These are phyloP conservation scores for Callocephalon fimbriatum DNA, from an alignment of 2,113 vertebrate genomes.

Conservation along the genomic window DNA sequence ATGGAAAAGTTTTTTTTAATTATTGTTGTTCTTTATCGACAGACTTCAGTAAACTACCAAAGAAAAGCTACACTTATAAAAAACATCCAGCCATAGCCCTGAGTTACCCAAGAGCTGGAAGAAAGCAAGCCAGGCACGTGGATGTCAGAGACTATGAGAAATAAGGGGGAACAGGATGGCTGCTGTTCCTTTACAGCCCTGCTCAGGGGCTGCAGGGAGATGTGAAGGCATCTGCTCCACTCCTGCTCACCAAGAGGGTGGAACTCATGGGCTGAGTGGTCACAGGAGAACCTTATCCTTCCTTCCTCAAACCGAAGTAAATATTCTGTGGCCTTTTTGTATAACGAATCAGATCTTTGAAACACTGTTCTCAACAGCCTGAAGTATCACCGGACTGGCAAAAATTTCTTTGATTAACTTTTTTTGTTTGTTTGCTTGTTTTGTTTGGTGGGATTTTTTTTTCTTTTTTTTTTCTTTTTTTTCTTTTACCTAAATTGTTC, in stretches of 20 bases:
- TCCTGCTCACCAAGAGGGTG: not conserved
- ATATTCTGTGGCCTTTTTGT: not conserved
- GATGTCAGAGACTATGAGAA: rapidly evolving
- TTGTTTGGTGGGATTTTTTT: not conserved
- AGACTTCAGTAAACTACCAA: not conserved
- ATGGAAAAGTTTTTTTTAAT: not conserved
- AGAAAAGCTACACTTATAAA: not conserved
- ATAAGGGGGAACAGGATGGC: not conserved
- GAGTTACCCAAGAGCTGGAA: not conserved
- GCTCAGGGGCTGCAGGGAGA: rapidly evolving
- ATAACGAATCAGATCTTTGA: not conserved
- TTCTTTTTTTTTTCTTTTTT: not conserved
- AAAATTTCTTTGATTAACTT: not conserved
- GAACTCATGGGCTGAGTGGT: not conserved
- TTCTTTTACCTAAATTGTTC: not conserved
- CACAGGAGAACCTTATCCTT: not conserved
- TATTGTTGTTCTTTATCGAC: not conserved
- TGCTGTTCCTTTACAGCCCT: not conserved
- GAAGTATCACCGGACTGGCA: not conserved
- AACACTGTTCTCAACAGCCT: not conserved
- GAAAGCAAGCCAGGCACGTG: not conserved
- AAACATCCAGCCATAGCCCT: not conserved
- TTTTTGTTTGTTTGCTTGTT: not conserved
- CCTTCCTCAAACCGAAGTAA: not conserved
- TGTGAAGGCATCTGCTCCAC: not conserved